Evolutionary conservation across 2,888 invertebrate genomes (phyloP).

Genomic region (Caenorhabditis zanzibari): DNA sequence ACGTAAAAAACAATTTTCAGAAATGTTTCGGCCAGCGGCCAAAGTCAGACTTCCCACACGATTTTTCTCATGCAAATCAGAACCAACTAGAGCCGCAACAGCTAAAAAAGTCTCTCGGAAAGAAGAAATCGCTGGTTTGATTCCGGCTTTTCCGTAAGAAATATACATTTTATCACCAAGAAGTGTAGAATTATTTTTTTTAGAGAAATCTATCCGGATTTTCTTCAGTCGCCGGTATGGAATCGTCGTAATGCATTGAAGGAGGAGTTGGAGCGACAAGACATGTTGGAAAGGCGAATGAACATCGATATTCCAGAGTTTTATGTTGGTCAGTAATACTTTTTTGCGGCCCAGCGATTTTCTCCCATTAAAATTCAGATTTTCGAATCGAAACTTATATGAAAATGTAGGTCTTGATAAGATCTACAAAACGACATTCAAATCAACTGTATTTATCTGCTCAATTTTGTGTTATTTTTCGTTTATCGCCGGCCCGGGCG

Average conservation of each 20-base stretch:
- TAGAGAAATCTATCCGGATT: slow-evolving; percentile 82
- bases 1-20: slow-evolving; percentile 1
- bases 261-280: slow-evolving; percentile 93
- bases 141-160: slow-evolving; percentile 57
- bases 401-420: too few species aligned
- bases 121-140: slow-evolving; percentile 28
- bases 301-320: slow-evolving; percentile 96
- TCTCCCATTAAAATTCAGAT: too few species aligned
- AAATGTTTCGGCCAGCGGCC: slow-evolving; percentile 35
- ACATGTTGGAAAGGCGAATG: slow-evolving; percentile 92
- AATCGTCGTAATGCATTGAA: slow-evolving; percentile 78
- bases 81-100: slow-evolving; percentile 29
- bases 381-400: too few species aligned
- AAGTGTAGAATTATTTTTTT: slow-evolving; percentile 12
- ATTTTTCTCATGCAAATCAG: slow-evolving; percentile 54
- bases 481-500: too few species aligned
- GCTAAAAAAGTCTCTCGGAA: neutral
- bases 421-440: slow-evolving; percentile 2
- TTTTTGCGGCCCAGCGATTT: neutral
- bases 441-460: too few species aligned
- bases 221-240: slow-evolving; percentile 80
- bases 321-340: slow-evolving; percentile 89
- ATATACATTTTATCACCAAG: neutral
- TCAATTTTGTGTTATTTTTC: too few species aligned
- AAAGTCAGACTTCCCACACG: slow-evolving; percentile 19